phyloP scores from a whole-genome alignment of 1,140 invertebrate genomes.

The Euwallacea similis region DNA sequence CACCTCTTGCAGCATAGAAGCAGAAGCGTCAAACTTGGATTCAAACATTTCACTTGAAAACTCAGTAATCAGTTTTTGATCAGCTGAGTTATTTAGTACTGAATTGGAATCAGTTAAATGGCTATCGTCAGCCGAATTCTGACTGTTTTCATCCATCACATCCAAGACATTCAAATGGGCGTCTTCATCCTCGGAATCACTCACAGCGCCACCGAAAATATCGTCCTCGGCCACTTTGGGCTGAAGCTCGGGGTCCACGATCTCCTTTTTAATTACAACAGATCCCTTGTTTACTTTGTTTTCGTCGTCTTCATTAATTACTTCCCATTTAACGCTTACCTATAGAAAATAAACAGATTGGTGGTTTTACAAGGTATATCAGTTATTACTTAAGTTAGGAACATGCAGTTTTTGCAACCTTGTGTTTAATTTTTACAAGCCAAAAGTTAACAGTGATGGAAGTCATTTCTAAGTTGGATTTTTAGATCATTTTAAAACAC shows the following conservation, averaged over 20 bases:
- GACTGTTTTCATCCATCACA: slow-evolving; percentile 74
- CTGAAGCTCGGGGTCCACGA: slow-evolving; percentile 54
- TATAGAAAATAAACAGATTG: not conserved
- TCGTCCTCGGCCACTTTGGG: slow-evolving; percentile 68
- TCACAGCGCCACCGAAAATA: slow-evolving; percentile 86
- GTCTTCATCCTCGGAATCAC: slow-evolving; percentile 79
- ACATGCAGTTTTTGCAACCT: no score
- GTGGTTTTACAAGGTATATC: not conserved
- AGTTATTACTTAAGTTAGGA: no score
- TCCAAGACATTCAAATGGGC: slow-evolving; percentile 73
- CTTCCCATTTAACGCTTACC: slow-evolving; percentile 83
- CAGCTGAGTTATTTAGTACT: slow-evolving; percentile 55
- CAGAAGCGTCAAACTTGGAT: slow-evolving; percentile 35
- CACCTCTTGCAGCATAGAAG: slow-evolving; percentile 46
- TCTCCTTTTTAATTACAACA: slow-evolving; percentile 60
- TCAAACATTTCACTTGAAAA: slow-evolving; percentile 53
- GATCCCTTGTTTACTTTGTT: slow-evolving; percentile 63
- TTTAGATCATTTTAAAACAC: no score
- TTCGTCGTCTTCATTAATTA: slow-evolving; percentile 89
- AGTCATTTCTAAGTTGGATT: no score
- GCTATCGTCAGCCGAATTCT: slow-evolving; percentile 74
- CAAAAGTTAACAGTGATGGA: no score
- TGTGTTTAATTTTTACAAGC: no score
- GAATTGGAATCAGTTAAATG: slow-evolving; percentile 75
- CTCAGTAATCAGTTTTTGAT: slow-evolving; percentile 51